Conservation (phyloP, 2,888 invertebrate genomes). For the Lasioglossum villosulum region DNA sequence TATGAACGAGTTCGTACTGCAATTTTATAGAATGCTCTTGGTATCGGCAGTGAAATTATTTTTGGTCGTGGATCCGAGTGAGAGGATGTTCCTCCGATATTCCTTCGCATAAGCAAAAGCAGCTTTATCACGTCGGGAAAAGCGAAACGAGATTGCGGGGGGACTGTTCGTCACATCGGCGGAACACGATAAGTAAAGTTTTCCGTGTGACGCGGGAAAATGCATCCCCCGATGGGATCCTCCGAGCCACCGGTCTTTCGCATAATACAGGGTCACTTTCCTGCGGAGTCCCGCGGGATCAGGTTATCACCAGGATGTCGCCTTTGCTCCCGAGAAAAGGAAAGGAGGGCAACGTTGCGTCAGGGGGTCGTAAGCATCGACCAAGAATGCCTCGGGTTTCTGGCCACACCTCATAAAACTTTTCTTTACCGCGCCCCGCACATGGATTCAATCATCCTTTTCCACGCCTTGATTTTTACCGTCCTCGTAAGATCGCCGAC, state of each 20-base stretch:
- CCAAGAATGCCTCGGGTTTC: constrained; percentile 16
- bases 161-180: constrained; percentile 17
- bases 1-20: background rate
- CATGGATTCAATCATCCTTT: constrained; percentile 26
- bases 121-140: background rate
- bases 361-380: constrained; percentile 27
- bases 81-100: background rate
- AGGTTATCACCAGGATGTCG: constrained; percentile 54
- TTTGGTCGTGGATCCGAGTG: background rate
- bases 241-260: constrained; percentile 49
- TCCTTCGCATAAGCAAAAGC: background rate
- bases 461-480: constrained; percentile 12
- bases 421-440: constrained; percentile 21
- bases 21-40: no score
- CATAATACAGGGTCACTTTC: constrained; percentile 62
- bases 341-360: constrained; percentile 40
- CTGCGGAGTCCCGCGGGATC: constrained; percentile 51
- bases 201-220: constrained; percentile 32
- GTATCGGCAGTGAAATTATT: background rate
- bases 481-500: background rate
- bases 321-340: constrained; percentile 37
- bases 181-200: constrained; percentile 32
- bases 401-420: constrained; percentile 38
- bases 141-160: background rate
- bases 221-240: constrained; percentile 38